Evolutionary conservation across 2,888 invertebrate genomes (phyloP), one percentile per base, ranked within the genome.

Genomic region (Heterodera filipjevi): DNA sequence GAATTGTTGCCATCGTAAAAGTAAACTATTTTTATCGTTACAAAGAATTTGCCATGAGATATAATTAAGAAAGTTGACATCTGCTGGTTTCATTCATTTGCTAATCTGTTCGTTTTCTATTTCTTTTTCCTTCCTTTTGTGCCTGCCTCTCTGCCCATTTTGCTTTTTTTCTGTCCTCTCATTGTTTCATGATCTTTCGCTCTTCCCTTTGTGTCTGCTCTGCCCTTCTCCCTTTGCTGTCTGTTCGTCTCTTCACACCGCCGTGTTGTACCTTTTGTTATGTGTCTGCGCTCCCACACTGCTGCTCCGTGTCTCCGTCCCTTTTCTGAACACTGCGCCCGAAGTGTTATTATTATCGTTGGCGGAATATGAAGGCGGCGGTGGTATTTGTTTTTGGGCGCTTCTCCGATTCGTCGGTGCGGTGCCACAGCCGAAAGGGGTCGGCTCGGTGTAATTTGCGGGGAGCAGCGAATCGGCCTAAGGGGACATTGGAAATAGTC

Each of bases 401-500:
- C 66, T 59, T n/a, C 19, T 44, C 78, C 78, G 74, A 19, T 27
- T 59, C 49, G 74, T 32, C 59, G 66, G 10, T 68, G 72, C 35
- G 66, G 49, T 70, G 71, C 76, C 39, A 59, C 33, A n/a, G n/a
- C 81, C 76, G 71, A 80, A 79, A 59, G 75, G 53, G 19, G 77
- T 76, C 35, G 83, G 78, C 39, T 87, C 86, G 59, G 82, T 85
- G 44, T 86, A 86, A 33, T 80, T 77, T 19, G 88, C 88, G 27
- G 88, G 88, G 14, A 88, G 84, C 44, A 88, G 83, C 0, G 87
- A 85, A 27, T 87, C 86, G 0, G 84, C 86, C 87, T 87, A 74
- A 27, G 81, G 81, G n/a, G n/a, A 53, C 39, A 30, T 68, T 71
- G 3, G n/a, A 30, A 66, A 64, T n/a, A n/a, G n/a, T n/a, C n/a